Evolutionary conservation across 2,888 invertebrate species (phyloP), one percentile per base, ranked within the genome.

Genomic region (Eristalis arbustorum): DNA sequence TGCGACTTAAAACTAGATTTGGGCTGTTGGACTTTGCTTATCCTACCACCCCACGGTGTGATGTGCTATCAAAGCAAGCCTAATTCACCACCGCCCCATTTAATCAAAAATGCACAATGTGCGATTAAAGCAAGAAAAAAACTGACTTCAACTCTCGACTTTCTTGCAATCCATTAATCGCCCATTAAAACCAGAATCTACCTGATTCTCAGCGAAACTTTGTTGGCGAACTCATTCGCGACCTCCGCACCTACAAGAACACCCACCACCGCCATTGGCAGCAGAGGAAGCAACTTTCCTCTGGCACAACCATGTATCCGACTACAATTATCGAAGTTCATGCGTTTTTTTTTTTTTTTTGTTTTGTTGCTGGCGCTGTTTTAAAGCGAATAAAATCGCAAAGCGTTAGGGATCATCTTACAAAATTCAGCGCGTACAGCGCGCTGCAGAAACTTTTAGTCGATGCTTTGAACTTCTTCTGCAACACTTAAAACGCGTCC

Each of bases 161-260:
- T 74, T 34, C 37, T 63, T 67, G 56, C 73, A 77, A 67, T 71
- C 77, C 82, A 85, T 85, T 77, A 82, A 82, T 85, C 77, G 66
- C 56, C 56, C 64, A 87, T 87, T 87, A 75, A 78, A 79, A 72
- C 31, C 25, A 14, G 63, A 75, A 79, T 83, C 82, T 72, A 79
- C 75, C 78, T 79, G 75, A 75, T 79, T 75, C 68, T 34, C 40
- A 34, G 57, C 59, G 42, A 81, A 75, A 81, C 64, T 82, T 83
- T 75, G 71, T 72, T 83, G 49, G 71, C 77, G 75, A 79, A 83
- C 78, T 87, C 83, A 79, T 87, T 82, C 71, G 85, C 85, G 85
- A 87, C 85, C 85, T 85, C 81, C 81, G 66, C 73, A 59, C 66
- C 31, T 31, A 31, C 25, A 25, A 25, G 61, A 63, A 69, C 34